Base-by-base conservation (phyloP, 1,140 invertebrate genomes). In the Helicoverpa armigera region DNA sequence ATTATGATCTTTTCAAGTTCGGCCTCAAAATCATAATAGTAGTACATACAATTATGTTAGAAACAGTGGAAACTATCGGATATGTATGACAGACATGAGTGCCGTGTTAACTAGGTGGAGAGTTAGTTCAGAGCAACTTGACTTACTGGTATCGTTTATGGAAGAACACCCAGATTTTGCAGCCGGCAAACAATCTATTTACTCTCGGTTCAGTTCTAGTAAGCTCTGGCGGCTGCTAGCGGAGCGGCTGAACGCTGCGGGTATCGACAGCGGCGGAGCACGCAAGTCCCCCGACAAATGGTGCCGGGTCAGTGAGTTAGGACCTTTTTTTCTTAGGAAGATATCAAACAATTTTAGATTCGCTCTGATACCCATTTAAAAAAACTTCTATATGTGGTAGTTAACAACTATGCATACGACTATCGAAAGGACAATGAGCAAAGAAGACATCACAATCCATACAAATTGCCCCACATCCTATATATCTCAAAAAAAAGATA, bases 161-260 rank as follows among this genome's bases (percentile, higher is more conserved):
- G 93, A 94, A 90, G 93, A 94, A 78, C 92, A 94, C 75, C 90
- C 88, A 11, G 93, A 94, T 43, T 94, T 94, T 53, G 93, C 93
- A 2, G 90, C 92, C n/a, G 91, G 91, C 53, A 94, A 94, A 73
- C 92, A 92, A 74, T 91, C 92, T 0, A 87, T 94, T 13, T 94
- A 93, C 75, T 94, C 93, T 3, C 85, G 93, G 29, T 93, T 93
- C 70, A 94, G 91, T 54, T 89, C 93, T 1, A 91, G 92, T 79
- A 94, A 94, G 76, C 77, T 94, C 82, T 94, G 93, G 93, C 88
- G 93, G 7, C 77, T 94, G 51, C 80, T 94, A 48, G 92, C 93
- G 7, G 93, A 94, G 80, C 84, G 93, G 0, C 80, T 94, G 1
- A 94, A 94, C 89, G 93, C 89, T 1, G 92, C 91, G 0, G 92